Percentiles rank a stretch among this genome's conserved stretches.
Evolutionary conservation across 2,888 invertebrate genomes (phyloP).

Genomic region (Callinectes sapidus): DNA sequence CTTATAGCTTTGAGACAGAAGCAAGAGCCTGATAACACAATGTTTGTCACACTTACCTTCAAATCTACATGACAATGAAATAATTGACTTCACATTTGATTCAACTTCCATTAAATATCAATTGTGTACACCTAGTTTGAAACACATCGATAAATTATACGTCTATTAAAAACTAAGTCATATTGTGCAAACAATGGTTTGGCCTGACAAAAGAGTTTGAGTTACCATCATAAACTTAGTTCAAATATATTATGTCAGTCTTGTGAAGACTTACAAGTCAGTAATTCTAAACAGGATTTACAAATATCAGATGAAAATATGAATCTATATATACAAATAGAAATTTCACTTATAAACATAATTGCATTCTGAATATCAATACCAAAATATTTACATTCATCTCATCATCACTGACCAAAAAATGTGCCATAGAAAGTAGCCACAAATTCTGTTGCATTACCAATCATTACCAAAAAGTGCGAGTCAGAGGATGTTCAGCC

Average conservation of each 20-base stretch:
- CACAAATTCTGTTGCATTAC: too few species aligned
- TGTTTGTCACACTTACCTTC: too few species aligned
- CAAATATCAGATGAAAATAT: not conserved
- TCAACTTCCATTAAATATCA: not conserved
- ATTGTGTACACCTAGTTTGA: not conserved
- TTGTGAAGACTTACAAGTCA: not conserved
- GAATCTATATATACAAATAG: not conserved
- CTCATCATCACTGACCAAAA: not conserved
- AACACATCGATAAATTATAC: not conserved
- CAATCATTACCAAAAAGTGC: slow-evolving; percentile 45
- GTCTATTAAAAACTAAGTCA: not conserved
- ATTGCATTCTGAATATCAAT: not conserved
- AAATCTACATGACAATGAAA: too few species aligned
- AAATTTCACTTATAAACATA: not conserved
- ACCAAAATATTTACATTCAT: not conserved
- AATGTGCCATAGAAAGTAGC: not conserved
- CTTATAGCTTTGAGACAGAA: too few species aligned
- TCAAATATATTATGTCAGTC: too few species aligned
- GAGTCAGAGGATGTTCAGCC: slow-evolving; percentile 68
- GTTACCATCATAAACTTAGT: not conserved
- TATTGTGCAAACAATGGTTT: not conserved
- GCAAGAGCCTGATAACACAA: too few species aligned
- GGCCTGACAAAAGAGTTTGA: not conserved
- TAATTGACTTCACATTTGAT: not conserved
- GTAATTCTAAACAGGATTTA: slow-evolving; percentile 27